phyloP scores from a whole-genome alignment of 2,888 invertebrate species.

The Gymnoscelis rufifasciata region DNA sequence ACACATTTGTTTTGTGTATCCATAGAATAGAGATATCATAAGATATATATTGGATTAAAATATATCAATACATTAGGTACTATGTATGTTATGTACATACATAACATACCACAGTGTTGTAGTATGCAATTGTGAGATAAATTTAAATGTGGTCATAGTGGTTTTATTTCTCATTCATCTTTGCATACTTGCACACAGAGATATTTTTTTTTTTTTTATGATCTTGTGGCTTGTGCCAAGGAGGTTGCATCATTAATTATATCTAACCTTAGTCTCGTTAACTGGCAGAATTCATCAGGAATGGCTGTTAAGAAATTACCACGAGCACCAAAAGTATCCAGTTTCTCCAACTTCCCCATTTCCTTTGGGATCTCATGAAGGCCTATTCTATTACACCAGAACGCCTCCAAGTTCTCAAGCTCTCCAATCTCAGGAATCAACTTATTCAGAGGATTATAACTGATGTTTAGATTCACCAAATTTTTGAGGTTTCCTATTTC shows the following conservation, averaged over 20 bases:
- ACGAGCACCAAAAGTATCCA: slow-evolving; percentile 83
- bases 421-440: slow-evolving; percentile 81
- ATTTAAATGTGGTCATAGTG: too few species aligned
- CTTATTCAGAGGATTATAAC: slow-evolving; percentile 81
- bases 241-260: not conserved
- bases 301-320: slow-evolving; percentile 79
- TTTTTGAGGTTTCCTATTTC: slow-evolving; percentile 79
- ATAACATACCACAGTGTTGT: too few species aligned
- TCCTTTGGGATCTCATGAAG: slow-evolving; percentile 79
- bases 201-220: too few species aligned
- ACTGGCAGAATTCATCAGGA: slow-evolving; percentile 78
- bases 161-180: too few species aligned
- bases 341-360: slow-evolving; percentile 77
- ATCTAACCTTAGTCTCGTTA: slow-evolving; percentile 74
- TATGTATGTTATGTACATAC: too few species aligned
- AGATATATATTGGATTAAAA: too few species aligned
- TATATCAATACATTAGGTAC: too few species aligned
- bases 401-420: slow-evolving; percentile 79
- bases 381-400: slow-evolving; percentile 83
- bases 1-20: too few species aligned
- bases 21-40: too few species aligned
- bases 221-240: not conserved
- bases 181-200: too few species aligned
- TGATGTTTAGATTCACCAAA: slow-evolving; percentile 81
- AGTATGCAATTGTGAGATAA: too few species aligned